Percentiles rank a stretch among this genome's conserved stretches.
phyloP scores from a whole-genome alignment of 2,888 invertebrate genomes.

The Hyposoter dolosus region DNA sequence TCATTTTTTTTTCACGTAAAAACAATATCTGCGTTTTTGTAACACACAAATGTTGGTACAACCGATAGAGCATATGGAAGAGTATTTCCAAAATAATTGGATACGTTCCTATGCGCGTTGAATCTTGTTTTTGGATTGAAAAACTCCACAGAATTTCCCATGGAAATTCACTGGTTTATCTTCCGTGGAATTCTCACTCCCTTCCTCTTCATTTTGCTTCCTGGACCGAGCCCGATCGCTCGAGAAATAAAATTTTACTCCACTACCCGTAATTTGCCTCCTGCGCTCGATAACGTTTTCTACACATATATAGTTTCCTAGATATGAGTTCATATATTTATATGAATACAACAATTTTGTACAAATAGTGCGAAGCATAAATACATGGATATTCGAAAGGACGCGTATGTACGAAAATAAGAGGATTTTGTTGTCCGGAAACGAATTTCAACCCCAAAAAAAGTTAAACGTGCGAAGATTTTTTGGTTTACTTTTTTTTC shows the following conservation, averaged over 20 bases:
- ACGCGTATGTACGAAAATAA: slow-evolving; percentile 8
- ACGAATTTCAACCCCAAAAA: background rate
- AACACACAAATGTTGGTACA: background rate
- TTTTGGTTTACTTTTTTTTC: background rate
- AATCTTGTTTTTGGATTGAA: slow-evolving; percentile 12
- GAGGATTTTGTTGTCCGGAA: slow-evolving; percentile 13
- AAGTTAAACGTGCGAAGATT: slow-evolving; percentile 8
- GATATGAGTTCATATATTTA: background rate
- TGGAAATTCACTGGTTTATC: background rate
- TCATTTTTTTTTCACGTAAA: background rate
- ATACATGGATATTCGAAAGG: slow-evolving; percentile 2
- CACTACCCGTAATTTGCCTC: slow-evolving; percentile 58
- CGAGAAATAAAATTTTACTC: slow-evolving; percentile 65
- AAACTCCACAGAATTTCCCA: slow-evolving; percentile 1
- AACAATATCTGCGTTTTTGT: background rate
- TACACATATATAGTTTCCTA: background rate
- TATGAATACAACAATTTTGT: background rate
- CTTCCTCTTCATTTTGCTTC: slow-evolving; percentile 5
- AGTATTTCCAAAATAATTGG: background rate
- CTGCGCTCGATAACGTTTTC: slow-evolving; percentile 28
- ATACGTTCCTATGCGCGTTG: background rate
- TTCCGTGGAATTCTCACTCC: background rate
- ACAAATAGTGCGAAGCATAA: slow-evolving; percentile 7
- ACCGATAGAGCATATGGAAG: background rate
- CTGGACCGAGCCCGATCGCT: slow-evolving; percentile 38